Evolutionary conservation across 1,140 invertebrate genomes (phyloP).

Genomic region (Aricia agestis): DNA sequence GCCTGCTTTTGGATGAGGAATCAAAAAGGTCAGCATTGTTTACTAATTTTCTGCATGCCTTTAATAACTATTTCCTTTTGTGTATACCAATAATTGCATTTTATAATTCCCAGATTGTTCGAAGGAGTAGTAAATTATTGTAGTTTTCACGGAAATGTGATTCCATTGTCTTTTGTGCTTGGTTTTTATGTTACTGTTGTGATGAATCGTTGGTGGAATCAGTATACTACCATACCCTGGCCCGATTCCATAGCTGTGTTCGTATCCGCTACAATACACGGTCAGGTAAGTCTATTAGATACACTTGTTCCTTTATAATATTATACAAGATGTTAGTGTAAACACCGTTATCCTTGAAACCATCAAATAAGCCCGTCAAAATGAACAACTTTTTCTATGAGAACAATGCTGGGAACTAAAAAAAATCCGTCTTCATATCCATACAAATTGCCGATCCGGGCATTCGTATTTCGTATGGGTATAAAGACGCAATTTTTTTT

Average conservation of each 20-base stretch:
- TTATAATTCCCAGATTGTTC: constrained; percentile 77
- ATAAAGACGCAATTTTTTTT: no score
- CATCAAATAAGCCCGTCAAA: no score
- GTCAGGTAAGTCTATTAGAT: constrained; percentile 56
- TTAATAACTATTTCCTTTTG: constrained; percentile 1
- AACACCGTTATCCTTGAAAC: no score
- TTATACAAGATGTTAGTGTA: no score
- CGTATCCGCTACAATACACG: constrained; percentile 85
- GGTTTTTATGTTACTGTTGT: constrained; percentile 96
- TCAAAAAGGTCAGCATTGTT: constrained; percentile 84
- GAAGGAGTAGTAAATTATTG: constrained; percentile 88
- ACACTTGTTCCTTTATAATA: no score
- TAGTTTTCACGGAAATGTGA: constrained; percentile 85
- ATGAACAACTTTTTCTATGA: no score
- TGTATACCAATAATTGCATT: background rate
- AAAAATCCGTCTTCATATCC: no score
- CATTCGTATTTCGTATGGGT: no score
- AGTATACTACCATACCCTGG: constrained; percentile 88
- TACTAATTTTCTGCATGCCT: background rate
- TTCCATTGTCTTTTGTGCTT: constrained; percentile 90
- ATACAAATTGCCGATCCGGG: no score
- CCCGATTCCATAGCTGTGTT: constrained; percentile 90
- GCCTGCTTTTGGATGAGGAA: constrained; percentile 83
- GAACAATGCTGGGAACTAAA: no score
- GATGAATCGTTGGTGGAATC: constrained; percentile 95